phyloP scores from a whole-genome alignment of 2,797 vertebrate genomes.

The Bradypodion pumilum region DNA sequence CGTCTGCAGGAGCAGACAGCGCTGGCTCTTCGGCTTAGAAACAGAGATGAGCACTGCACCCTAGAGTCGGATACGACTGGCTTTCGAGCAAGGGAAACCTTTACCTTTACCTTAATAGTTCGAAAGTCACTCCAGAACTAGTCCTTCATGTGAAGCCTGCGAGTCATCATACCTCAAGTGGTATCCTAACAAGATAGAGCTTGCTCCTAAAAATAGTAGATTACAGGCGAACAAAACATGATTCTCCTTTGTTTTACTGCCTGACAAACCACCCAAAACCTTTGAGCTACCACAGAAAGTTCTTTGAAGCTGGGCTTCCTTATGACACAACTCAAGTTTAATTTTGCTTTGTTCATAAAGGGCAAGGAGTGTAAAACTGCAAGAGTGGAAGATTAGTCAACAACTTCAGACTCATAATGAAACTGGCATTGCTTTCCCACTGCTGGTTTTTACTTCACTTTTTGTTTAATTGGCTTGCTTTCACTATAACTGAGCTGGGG shows the following conservation, averaged over 20 bases:
- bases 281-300: background rate
- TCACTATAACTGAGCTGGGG: background rate
- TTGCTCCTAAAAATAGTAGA: background rate
- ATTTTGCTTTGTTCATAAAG: background rate
- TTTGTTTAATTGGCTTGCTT: constrained; percentile 1
- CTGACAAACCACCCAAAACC: background rate
- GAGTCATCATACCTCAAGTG: background rate
- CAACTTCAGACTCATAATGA: background rate
- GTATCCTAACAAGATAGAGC: background rate
- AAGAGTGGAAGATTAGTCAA: background rate
- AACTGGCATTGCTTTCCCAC: accelerated
- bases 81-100: no score
- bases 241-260: background rate
- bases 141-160: background rate
- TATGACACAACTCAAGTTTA: background rate
- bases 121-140: background rate
- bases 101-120: no score
- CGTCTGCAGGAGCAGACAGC: no score
- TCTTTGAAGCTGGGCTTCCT: background rate
- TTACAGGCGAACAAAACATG: background rate
- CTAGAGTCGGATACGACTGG: no score
- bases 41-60: no score
- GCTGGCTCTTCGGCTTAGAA: no score
- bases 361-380: background rate
- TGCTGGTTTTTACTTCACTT: constrained; percentile 23